Evolutionary conservation across 2,797 vertebrate genomes (phyloP), one percentile per base, ranked within the genome.

Genomic region (Bucorvus abyssinicus): DNA sequence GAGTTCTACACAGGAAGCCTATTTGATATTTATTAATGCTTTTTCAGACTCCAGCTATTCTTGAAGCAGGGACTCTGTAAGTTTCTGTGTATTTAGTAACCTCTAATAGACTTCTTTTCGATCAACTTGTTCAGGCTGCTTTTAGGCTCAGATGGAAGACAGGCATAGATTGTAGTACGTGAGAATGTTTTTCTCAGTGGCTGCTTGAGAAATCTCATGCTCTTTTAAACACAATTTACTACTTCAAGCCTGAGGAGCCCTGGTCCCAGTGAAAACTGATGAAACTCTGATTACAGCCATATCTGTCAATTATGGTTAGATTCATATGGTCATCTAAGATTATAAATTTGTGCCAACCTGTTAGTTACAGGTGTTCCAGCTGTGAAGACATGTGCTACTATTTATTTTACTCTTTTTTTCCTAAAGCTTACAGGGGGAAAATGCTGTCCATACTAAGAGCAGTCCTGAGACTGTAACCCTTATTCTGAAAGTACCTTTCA

Each of bases 301-400:
- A 68, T 59, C 79, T 5, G 10, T 82, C 45, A 73, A 67, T 65
- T 88, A 95, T 7, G 53, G 84, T 81, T 49, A 90, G 89, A 63
- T 95, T 95, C 74, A 83, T 59, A 67, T 9, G 81, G 79, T 36
- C 87, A 69, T 52, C 55, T 89, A 63, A 57, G 70, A 90, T 49
- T 81, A 86, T 47, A 75, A 36, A 94, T 71, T 76, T 57, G 47
- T 90, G 57, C 52, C 50, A 88, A 2, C 9, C 47, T 92, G 87
- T 89, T 53, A 83, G 50, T 42, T 69, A 71, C 55, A 93, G 63
- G 90, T 92, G 38, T 94, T 97, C 71, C 65, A 77, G 89, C 65
- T 87, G 77, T 3, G 50, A 95, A 53, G 34, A 52, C 86, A 74
- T 84, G 77, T 77, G 36, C 23, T 76, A 55, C 45, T 82, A 71